Base-by-base conservation (phyloP, 2,113 vertebrate species). In the Sterrhoptilus dennistouni region DNA sequence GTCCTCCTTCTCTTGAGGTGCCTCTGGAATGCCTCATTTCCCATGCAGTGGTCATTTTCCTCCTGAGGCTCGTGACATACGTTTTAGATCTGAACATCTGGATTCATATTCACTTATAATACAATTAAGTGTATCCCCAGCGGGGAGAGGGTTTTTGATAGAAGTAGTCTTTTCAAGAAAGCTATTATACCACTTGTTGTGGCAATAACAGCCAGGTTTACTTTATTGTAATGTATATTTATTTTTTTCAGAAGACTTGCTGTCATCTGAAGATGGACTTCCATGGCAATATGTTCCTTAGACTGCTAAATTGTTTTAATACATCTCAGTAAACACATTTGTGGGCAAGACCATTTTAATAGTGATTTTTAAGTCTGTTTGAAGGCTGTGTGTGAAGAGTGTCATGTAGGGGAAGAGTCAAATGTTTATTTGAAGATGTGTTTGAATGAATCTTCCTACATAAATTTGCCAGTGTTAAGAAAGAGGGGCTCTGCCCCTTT, bases 371-470 rank as follows among this genome's bases (percentile, higher is more conserved):
- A 91, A 89, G 53, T 44, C 57, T 91, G 78, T 97, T 95, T 80
- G 83, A 93, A 70, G 92, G 93, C 75, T 60, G 33, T 38, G 11
- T 88, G 57, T 74, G 47, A 72, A 91, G 83, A 49, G 49, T 63
- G 66, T 72, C 85, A 95, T 81, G 59, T 47, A 88, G 83, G 77
- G 59, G 69, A 90, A 95, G 91, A 95, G 82, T 71, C 59, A 90
- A 23, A 82, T 87, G 84, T 96, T 97, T 96, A 87, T 97, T 97
- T 97, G 95, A 95, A 94, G 89, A 96, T 91, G 45, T 65, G 61
- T 95, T 96, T 97, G 85, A 96, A 96, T 89, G 89, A 97, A 94
- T 96, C 96, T 93, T 84, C 85, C 94, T 95, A 60, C 90, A 72
- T 95, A 94, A 97, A 93, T 95, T 95, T 89, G 60, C 95, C 86